Conservation (phyloP, 2,888 invertebrate genomes). For the Aphidius colemani region DNA sequence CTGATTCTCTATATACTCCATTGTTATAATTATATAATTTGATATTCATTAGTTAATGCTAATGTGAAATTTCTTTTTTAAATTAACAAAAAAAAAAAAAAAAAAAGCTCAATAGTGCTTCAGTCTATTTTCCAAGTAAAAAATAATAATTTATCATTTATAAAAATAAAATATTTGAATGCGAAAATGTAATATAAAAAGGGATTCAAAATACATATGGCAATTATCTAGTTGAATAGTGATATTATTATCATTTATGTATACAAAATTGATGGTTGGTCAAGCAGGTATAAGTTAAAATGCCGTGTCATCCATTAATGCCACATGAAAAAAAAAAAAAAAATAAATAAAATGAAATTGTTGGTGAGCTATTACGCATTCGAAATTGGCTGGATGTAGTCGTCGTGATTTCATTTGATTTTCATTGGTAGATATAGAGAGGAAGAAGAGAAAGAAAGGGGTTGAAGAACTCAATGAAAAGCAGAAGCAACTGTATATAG, state of each 20-base stretch:
- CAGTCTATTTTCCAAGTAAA: no score
- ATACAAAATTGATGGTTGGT: no score
- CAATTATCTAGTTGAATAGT: no score
- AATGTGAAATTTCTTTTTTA: conserved; percentile 21
- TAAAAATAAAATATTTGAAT: no score
- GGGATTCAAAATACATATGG: no score
- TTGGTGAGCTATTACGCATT: conserved; percentile 24
- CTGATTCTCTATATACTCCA: conserved; percentile 34
- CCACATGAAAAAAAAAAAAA: conserved; percentile 8
- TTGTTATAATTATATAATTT: no score
- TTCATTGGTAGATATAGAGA: background rate
- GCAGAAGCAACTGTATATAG: background rate
- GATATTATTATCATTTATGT: no score
- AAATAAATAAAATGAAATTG: conserved; percentile 5
- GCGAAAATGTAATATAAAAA: no score
- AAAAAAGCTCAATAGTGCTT: no score
- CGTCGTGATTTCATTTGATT: conserved; percentile 8
- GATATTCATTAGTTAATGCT: conserved; percentile 14
- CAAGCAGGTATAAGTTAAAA: conserved; percentile 14
- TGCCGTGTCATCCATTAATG: conserved; percentile 23
- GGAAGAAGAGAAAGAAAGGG: conserved; percentile 12
- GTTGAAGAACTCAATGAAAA: conserved; percentile 6
- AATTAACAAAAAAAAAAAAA: no score
- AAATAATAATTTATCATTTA: no score
- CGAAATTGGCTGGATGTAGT: conserved; percentile 21